These are phyloP conservation scores for Allobates femoralis DNA, from an alignment of 2,797 vertebrate species.

Conservation along the genomic window DNA sequence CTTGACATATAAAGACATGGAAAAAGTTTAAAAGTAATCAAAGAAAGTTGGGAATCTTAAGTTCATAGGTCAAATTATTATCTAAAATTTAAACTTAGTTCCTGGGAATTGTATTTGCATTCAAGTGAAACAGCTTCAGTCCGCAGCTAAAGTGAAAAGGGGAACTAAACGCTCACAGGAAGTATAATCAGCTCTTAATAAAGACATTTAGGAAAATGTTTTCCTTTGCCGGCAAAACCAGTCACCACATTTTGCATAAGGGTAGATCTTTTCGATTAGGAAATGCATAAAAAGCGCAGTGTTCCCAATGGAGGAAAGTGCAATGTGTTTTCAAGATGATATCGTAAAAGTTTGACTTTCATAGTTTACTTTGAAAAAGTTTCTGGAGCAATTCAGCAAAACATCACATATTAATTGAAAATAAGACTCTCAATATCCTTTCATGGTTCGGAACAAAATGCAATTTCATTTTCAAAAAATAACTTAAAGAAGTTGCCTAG, in stretches of 20 bases:
- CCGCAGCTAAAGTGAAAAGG: not conserved
- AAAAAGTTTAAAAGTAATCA: not conserved
- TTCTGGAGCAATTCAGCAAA: slow-evolving; percentile 35
- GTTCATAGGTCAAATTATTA: slow-evolving; percentile 6
- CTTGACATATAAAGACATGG: not conserved
- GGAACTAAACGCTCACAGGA: slow-evolving; percentile 26
- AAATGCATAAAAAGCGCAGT: slow-evolving; percentile 41
- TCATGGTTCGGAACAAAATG: not conserved
- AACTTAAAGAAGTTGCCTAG: not conserved
- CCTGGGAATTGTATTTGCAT: slow-evolving; percentile 6
- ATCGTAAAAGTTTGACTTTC: slow-evolving; percentile 34
- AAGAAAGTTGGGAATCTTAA: slow-evolving; percentile 13
- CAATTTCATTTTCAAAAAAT: not conserved
- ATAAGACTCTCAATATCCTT: slow-evolving; percentile 5
- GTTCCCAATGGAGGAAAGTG: slow-evolving; percentile 50
- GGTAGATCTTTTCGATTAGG: slow-evolving; percentile 45
- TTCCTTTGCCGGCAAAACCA: slow-evolving; percentile 40
- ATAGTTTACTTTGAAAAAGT: slow-evolving; percentile 29
- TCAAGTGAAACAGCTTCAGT: not conserved
- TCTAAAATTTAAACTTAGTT: slow-evolving; percentile 12
- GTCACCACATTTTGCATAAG: slow-evolving; percentile 37
- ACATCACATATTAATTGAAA: slow-evolving; percentile 15
- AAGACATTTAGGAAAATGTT: slow-evolving; percentile 49
- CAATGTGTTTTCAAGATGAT: slow-evolving; percentile 47
- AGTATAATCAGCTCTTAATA: slow-evolving; percentile 47